Conservation (phyloP, 1,140 invertebrate genomes). For the Phocides pigmalion region DNA sequence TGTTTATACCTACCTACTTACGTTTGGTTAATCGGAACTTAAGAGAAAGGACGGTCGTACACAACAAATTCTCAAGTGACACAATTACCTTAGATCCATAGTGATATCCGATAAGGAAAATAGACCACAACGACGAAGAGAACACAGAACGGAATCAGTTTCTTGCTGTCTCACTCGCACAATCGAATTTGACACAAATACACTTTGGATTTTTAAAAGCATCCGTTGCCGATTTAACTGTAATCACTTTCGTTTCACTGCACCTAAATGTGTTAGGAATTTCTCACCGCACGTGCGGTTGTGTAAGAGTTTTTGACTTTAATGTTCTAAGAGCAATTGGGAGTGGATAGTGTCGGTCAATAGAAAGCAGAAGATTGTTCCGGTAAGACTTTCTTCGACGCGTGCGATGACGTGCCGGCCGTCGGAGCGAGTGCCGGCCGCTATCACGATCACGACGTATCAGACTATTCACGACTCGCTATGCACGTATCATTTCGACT, state of each 20-base stretch:
- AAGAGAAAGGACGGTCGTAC: slow-evolving; percentile 18
- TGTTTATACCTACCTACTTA: slow-evolving; percentile 4
- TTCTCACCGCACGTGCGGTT: not conserved
- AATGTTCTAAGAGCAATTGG: slow-evolving; percentile 21
- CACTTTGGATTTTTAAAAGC: slow-evolving; percentile 9
- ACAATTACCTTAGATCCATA: slow-evolving; percentile 50
- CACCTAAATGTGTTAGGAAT: too few relatives aligned
- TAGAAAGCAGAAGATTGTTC: slow-evolving; percentile 65
- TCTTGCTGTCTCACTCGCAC: slow-evolving; percentile 25
- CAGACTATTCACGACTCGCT: not conserved
- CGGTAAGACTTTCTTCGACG: slow-evolving; percentile 65
- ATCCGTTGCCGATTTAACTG: too few relatives aligned
- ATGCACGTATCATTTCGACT: slow-evolving; percentile 16
- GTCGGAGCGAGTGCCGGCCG: slow-evolving; percentile 53
- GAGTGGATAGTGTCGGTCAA: slow-evolving; percentile 41
- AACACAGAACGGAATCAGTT: slow-evolving; percentile 1
- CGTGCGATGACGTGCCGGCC: slow-evolving; percentile 59
- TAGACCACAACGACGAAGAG: slow-evolving; percentile 16
- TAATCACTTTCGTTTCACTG: slow-evolving; percentile 31
- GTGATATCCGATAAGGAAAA: slow-evolving; percentile 26
- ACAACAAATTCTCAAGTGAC: slow-evolving; percentile 5
- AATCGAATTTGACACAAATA: slow-evolving; percentile 30
- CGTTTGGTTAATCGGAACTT: slow-evolving; percentile 18
- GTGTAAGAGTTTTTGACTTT: slow-evolving; percentile 30
- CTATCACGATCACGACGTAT: slow-evolving; percentile 21